Evolutionary conservation across 1,140 invertebrate genomes (phyloP).

Genomic region (Marisa cornuarietis): DNA sequence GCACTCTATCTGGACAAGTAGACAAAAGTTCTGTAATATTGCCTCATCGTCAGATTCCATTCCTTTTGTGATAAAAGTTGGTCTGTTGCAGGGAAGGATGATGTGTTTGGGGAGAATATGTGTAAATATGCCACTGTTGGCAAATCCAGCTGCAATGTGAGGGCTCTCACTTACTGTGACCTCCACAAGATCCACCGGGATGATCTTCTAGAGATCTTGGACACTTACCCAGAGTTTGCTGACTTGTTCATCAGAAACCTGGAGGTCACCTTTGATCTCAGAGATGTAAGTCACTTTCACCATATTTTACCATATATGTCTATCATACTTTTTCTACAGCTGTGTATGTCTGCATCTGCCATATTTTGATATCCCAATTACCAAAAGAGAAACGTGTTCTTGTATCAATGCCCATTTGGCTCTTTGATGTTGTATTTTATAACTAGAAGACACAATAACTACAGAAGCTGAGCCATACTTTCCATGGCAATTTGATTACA

Average conservation of each 20-base stretch:
- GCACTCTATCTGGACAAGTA: too few relatives aligned
- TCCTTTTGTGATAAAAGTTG: neutral
- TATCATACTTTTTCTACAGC: too few relatives aligned
- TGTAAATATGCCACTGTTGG: constrained; percentile 92
- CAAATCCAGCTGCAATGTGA: constrained; percentile 96
- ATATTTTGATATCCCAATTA: too few relatives aligned
- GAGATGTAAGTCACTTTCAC: constrained; percentile 59
- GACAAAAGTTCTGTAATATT: too few relatives aligned
- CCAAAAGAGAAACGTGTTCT: too few relatives aligned
- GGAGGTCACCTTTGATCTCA: constrained; percentile 94
- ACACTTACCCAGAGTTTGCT: constrained; percentile 97
- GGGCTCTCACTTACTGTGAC: constrained; percentile 99
- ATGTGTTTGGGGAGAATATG: constrained; percentile 98
- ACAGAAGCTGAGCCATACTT: too few relatives aligned
- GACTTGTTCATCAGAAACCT: constrained; percentile 92
- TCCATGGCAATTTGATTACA: too few relatives aligned
- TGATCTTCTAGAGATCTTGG: constrained; percentile 95
- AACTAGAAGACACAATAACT: too few relatives aligned
- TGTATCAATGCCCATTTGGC: too few relatives aligned
- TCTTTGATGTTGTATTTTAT: too few relatives aligned
- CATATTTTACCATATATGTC: too few relatives aligned
- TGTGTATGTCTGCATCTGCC: too few relatives aligned
- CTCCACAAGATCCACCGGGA: constrained; percentile 96
- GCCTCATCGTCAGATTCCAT: constrained; percentile 1
- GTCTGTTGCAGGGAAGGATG: constrained; percentile 83